Percentiles rank a stretch among this genome's conserved stretches.
Evolutionary conservation across 1,140 invertebrate genomes (phyloP).

Genomic region (Polypedilum pembai): DNA sequence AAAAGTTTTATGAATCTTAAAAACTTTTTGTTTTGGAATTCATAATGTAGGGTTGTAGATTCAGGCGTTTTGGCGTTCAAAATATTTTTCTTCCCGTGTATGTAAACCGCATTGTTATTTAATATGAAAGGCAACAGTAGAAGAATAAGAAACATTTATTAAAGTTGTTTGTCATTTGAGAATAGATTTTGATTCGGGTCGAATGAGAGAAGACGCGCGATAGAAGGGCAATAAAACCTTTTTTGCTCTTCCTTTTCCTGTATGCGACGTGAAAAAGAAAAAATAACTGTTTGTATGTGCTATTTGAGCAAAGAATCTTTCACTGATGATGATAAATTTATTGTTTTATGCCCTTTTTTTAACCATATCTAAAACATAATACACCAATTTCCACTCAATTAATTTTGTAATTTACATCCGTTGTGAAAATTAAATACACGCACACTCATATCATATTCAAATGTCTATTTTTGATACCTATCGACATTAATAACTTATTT

Average conservation of each 20-base stretch:
- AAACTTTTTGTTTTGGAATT: too few species aligned
- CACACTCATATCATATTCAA: neutral
- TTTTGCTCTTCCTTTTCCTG: neutral
- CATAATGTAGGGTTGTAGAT: too few species aligned
- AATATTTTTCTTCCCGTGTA: too few species aligned
- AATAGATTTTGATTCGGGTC: conserved; percentile 17
- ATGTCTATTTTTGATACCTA: neutral
- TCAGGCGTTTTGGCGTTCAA: too few species aligned
- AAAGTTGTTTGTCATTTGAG: conserved; percentile 9
- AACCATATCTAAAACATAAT: neutral
- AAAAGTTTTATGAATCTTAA: too few species aligned
- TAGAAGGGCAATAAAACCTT: neutral
- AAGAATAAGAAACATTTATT: neutral
- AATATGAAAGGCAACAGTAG: neutral
- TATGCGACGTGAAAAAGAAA: neutral
- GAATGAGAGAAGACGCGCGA: neutral
- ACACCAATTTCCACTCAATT: neutral
- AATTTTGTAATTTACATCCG: neutral
- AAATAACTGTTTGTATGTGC: neutral
- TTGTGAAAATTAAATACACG: neutral
- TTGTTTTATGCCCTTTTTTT: conserved; percentile 27
- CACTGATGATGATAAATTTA: conserved; percentile 24
- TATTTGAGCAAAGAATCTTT: neutral
- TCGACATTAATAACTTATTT: neutral
- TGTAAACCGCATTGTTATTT: conserved; percentile 18